Evolutionary conservation across 2,113 vertebrate species (phyloP).

Genomic region (Festucalex cinctus): DNA sequence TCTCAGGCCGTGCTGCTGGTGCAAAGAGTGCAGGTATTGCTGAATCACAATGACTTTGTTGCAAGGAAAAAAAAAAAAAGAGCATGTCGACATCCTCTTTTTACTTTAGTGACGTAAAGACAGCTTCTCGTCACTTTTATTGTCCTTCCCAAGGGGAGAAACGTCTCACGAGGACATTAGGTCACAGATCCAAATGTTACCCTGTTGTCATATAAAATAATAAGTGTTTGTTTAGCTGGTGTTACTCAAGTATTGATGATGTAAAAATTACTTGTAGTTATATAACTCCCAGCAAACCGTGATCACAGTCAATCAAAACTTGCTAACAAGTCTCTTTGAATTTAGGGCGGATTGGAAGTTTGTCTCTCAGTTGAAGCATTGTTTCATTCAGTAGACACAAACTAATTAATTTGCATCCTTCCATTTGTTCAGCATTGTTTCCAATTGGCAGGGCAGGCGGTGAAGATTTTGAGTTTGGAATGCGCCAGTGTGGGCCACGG

Average conservation of each 20-base stretch:
- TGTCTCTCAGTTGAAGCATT: no score
- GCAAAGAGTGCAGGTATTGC: conserved; percentile 90
- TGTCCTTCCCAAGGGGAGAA: conserved; percentile 6
- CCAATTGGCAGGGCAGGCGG: no score
- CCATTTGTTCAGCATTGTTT: no score
- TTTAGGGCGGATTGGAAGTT: not conserved
- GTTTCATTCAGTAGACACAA: no score
- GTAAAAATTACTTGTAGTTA: no score
- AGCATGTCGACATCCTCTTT: conserved; percentile 10
- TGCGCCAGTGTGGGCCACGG: no score
- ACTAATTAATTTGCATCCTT: no score
- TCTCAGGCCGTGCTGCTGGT: conserved; percentile 88
- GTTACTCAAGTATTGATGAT: conserved; percentile 15
- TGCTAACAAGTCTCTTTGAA: not conserved
- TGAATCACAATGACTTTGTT: not conserved
- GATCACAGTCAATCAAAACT: no score
- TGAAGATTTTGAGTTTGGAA: not conserved
- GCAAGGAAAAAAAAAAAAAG: not conserved
- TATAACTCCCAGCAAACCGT: no score
- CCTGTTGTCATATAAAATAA: not conserved
- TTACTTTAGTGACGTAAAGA: conserved; percentile 6
- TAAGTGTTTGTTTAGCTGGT: conserved; percentile 16
- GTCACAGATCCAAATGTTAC: conserved; percentile 23
- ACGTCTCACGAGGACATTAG: conserved; percentile 14
- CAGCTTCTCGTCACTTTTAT: not conserved